Evolutionary conservation across 1,140 invertebrate species (phyloP), one percentile per base, ranked within the genome.

Genomic region (Mya arenaria): DNA sequence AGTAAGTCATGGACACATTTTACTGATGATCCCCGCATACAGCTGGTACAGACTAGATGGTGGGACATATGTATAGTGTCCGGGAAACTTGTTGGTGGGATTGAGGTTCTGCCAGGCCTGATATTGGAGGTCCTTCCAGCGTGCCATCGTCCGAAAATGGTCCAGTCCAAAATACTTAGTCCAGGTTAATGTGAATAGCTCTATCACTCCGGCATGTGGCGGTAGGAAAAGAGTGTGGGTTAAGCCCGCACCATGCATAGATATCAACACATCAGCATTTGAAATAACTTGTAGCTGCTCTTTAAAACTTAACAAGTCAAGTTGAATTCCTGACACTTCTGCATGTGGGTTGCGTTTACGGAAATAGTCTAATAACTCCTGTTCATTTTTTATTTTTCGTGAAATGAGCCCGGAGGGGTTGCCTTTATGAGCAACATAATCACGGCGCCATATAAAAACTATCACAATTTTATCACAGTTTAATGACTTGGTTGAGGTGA

Each of bases 161-260:
- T 86, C 86, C 32, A 82, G 69, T 19, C 65, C 78, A 0, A 83
- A 37, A 48, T 25, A 80, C 39, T 80, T 75, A 34, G 41, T 34
- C 80, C 80, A 87, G 69, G 91, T 90, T 1, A 58, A 75, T 0
- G 91, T 89, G 55, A 94, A 98, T 95, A 99, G 91, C 95, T 99
- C 98, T 94, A 99, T 98, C 30, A 99, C 94, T 37, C 95, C 96
- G 30, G 96, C 97, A 97, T 98, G 99, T 91, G 97, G 96, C 0
- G 98, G 98, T 84, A 99, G 93, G 92, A 99, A 99, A 65, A 99
- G 92, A 30, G 98, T 92, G 94, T 99, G 98, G 0, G 98, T 98
- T 19, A 99, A 91, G 0, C 98, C 98, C 78, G 98, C 97, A 25
- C 98, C 98, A 93, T 99, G 98, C 93, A 99, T 98, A 30, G 98